Evolutionary conservation across 1,140 invertebrate species (phyloP).

Genomic region (Dendroctonus ponderosae): DNA sequence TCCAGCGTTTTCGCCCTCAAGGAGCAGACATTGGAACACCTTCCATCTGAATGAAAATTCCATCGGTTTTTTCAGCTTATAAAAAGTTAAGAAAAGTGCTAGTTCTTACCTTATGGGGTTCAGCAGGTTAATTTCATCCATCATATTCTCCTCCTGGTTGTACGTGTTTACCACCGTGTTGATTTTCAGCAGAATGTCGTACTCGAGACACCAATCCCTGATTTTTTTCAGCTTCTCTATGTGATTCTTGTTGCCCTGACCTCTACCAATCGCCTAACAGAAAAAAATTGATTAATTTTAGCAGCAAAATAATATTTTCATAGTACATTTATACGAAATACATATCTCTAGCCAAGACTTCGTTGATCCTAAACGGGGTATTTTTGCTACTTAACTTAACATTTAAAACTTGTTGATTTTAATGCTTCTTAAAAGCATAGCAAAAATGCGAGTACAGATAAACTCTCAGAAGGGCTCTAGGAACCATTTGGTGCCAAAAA

Average conservation of each 20-base stretch:
- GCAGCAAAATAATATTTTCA: background rate
- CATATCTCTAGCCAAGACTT: background rate
- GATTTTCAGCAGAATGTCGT: slow-evolving; percentile 55
- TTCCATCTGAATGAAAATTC: slow-evolving; percentile 36
- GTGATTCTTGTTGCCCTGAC: slow-evolving; percentile 50
- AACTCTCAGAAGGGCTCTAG: no score
- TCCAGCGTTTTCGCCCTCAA: slow-evolving; percentile 56
- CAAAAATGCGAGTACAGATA: no score
- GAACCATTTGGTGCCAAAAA: no score
- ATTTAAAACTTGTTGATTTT: no score
- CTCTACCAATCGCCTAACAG: slow-evolving; percentile 48
- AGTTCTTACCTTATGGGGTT: slow-evolving; percentile 48
- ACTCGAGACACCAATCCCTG: slow-evolving; percentile 50
- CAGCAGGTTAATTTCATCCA: slow-evolving; percentile 47
- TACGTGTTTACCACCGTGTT: slow-evolving; percentile 57
- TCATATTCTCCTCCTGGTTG: slow-evolving; percentile 55
- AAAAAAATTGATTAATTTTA: background rate
- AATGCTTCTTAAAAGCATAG: no score
- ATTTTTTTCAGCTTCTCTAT: slow-evolving; percentile 50
- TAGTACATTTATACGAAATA: background rate
- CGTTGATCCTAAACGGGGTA: background rate
- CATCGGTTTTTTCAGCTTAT: background rate
- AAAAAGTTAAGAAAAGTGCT: background rate
- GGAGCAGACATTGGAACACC: slow-evolving; percentile 54
- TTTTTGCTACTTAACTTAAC: no score